These are phyloP conservation scores for Scolopax bukidnonensis DNA, from an alignment of 2,797 vertebrate species.

Conservation along the genomic window DNA sequence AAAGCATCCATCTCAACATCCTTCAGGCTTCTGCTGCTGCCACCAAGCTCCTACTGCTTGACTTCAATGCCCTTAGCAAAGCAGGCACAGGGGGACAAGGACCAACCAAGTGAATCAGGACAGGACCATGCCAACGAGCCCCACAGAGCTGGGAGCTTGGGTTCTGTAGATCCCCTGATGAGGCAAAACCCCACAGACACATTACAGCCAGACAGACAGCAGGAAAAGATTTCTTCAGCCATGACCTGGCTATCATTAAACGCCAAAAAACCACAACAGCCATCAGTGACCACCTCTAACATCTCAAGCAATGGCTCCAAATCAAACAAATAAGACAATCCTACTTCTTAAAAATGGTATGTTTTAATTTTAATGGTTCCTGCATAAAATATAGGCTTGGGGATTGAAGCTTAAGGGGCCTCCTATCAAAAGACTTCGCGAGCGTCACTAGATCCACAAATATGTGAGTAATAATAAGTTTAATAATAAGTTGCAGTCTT, in stretches of 20 bases:
- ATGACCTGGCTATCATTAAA: neutral
- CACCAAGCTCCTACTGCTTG: neutral
- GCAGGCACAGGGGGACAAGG: neutral
- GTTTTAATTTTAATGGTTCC: neutral
- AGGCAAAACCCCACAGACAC: neutral
- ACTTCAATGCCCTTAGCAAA: neutral
- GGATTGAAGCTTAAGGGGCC: neutral
- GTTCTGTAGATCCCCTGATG: neutral
- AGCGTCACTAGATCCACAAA: neutral
- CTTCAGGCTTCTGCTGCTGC: neutral
- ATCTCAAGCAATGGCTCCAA: neutral
- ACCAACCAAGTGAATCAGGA: neutral
- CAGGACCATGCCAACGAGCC: neutral
- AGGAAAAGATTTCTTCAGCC: neutral
- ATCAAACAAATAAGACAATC: neutral
- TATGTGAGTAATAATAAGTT: neutral
- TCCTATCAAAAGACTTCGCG: neutral
- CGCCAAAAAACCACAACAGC: neutral
- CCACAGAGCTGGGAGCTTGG: accelerated
- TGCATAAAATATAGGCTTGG: neutral
- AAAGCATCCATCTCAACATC: neutral
- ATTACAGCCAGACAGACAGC: neutral
- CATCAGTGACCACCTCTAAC: neutral
- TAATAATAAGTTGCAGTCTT: neutral
- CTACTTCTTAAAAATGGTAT: neutral